Base-by-base conservation (phyloP, 1,140 invertebrate genomes). In the Stenopsyche tienmushanensis region DNA sequence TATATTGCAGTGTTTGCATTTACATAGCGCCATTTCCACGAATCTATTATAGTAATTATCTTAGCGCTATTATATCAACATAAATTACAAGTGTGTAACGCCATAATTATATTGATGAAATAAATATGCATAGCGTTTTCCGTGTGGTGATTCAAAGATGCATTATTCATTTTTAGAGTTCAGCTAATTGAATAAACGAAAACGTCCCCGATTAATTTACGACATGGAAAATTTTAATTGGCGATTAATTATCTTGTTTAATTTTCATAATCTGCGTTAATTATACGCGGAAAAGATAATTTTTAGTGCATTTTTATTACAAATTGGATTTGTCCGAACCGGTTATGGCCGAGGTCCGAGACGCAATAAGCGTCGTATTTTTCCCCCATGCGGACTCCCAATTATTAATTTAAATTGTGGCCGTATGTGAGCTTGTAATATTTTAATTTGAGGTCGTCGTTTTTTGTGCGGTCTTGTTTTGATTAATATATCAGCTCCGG, bases 341-440 rank as follows among this genome's bases (percentile, higher is more conserved):
- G n/a, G n/a, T n/a, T n/a, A n/a, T n/a, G n/a, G n/a, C n/a, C n/a
- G n/a, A n/a, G n/a, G n/a, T n/a, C n/a, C n/a, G n/a, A n/a, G n/a
- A n/a, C n/a, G n/a, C n/a, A n/a, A n/a, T n/a, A n/a, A n/a, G n/a
- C n/a, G n/a, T n/a, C n/a, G n/a, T n/a, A n/a, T n/a, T n/a, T n/a
- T n/a, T n/a, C n/a, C n/a, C n/a, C n/a, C n/a, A n/a, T n/a, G n/a
- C n/a, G n/a, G n/a, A 25, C 25, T 1, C n/a, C 8, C 29, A 54
- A 54, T 54, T 54, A 54, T 34, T 54, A 25, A 34, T 34, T 54
- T 54, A 34, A 54, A 54, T 54, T 34, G 25, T n/a, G n/a, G 15
- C n/a, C 23, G 49, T 29, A n/a, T 29, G 52, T 10, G 41, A 2
- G 23, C 24, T 34, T 54, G 21, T 54, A 54, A 34, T 54, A 54